A percentile compares a stretch with the other conserved stretches of the same genome.
Evolutionary conservation across 2,888 invertebrate species (phyloP).

Genomic region (Scaptodrosophila latifasciaeformis): DNA sequence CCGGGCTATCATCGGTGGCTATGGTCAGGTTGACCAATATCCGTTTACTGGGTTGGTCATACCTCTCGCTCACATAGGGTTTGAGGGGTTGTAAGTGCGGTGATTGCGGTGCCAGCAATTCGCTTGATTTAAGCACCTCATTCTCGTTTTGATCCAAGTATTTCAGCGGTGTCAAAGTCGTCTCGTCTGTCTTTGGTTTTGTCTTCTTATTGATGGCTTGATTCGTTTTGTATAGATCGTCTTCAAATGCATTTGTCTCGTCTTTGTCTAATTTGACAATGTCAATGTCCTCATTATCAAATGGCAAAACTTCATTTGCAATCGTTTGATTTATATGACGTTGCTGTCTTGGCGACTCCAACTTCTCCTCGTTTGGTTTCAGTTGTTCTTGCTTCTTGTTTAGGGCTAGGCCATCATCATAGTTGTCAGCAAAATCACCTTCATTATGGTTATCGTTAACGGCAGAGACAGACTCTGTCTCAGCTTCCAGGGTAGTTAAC

Average conservation of each 20-base stretch:
- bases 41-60: constrained; percentile 75
- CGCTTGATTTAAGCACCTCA: constrained; percentile 47
- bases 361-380: constrained; percentile 4
- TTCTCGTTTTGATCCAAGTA: constrained; percentile 37
- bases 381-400: constrained; percentile 14
- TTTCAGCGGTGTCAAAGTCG: no score
- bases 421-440: constrained; percentile 68
- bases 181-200: no score
- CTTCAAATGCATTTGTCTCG: constrained; percentile 42
- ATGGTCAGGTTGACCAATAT: constrained; percentile 89
- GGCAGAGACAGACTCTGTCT: constrained; percentile 28
- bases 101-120: not conserved
- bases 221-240: constrained; percentile 69
- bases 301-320: constrained; percentile 53
- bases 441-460: constrained; percentile 66
- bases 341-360: constrained; percentile 9
- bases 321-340: constrained; percentile 42
- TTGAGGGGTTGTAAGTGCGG: constrained; percentile 40
- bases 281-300: constrained; percentile 66
- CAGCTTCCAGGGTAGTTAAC: constrained; percentile 13
- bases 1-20: constrained; percentile 80
- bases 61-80: constrained; percentile 58
- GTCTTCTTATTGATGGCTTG: constrained; percentile 7
- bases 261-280: constrained; percentile 72
- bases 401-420: constrained; percentile 48